Base-by-base conservation (phyloP, 2,797 vertebrate species). In the Crocidura indochinensis region DNA sequence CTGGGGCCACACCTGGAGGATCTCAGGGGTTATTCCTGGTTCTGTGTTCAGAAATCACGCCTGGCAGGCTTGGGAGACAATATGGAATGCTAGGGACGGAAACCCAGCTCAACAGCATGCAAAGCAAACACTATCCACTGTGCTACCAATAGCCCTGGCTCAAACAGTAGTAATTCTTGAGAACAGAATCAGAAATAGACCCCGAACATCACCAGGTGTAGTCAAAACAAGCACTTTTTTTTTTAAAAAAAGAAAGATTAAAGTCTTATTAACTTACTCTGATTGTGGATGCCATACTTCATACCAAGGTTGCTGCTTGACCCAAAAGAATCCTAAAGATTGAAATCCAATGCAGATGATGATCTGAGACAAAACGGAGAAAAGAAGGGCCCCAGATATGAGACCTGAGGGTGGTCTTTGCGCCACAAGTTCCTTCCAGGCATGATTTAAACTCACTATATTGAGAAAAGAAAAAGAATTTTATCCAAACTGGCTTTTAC, bases 391-490 rank as follows among this genome's bases (percentile, higher is more conserved):
- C 80, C 98, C 98, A 51, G 99, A 99, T 98, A 99, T 99, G 88
- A 99, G 99, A 90, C 99, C 99, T 11, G 99, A 99, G 0, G 99
- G 99, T 51, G 99, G 99, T 76, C 98, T 98, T 47, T 97, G 98
- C 0, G 99, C 96, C 77, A 99, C 99, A 56, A 99, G 98, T 88
- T 99, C 99, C 94, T 98, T 99, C 99, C 99, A 99, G 0, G 99
- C 99, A 29, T 99, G 98, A 95, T 99, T 99, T 97, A 99, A 98
- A 98, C 99, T 99, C 99, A 99, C 99, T 99, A 96, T 46, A 88
- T 91, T 84, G 29, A 93, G 31, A 91, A 90, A 94, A 95, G 80
- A 4, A 65, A 87, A 68, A 60, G 1, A 44, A 46, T 84, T 11
- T 6, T 83, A 46, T 72, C 27, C 87, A 84, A 78, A 72, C 62